These are phyloP conservation scores for Melanerpes aurifrons DNA, from an alignment of 2,113 vertebrate species.

Conservation along the genomic window DNA sequence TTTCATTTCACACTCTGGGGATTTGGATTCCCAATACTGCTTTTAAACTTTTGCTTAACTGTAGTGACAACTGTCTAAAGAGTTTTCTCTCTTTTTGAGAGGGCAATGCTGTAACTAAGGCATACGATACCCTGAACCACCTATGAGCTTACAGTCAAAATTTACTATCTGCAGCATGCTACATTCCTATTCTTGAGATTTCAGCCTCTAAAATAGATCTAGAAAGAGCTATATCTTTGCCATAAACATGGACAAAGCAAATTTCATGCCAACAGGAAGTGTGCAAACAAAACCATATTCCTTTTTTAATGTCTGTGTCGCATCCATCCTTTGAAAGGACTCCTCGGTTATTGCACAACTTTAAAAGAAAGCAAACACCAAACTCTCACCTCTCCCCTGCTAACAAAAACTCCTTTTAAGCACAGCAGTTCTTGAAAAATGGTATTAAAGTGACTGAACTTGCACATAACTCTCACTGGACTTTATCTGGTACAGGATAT, in stretches of 20 bases:
- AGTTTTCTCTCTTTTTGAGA: not conserved
- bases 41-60: not conserved
- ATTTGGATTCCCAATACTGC: not conserved
- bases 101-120: not conserved
- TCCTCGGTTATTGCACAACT: not conserved
- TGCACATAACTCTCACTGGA: conserved; percentile 48
- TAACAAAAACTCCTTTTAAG: conserved; percentile 15
- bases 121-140: fast-evolving
- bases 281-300: not conserved
- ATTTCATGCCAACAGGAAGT: not conserved
- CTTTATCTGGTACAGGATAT: conserved; percentile 50
- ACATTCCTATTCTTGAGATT: not conserved
- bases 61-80: not conserved
- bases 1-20: not conserved
- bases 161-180: not conserved
- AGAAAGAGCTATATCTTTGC: not conserved
- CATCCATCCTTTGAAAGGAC: not conserved
- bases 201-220: not conserved
- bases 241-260: not conserved
- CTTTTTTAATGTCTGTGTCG: not conserved
- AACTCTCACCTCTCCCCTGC: not conserved
- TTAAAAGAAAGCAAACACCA: not conserved
- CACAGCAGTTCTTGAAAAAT: conserved; percentile 22
- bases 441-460: conserved; percentile 50
- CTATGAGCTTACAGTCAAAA: not conserved